phyloP scores from a whole-genome alignment of 2,888 invertebrate genomes.

The Drosophila ochracea region DNA sequence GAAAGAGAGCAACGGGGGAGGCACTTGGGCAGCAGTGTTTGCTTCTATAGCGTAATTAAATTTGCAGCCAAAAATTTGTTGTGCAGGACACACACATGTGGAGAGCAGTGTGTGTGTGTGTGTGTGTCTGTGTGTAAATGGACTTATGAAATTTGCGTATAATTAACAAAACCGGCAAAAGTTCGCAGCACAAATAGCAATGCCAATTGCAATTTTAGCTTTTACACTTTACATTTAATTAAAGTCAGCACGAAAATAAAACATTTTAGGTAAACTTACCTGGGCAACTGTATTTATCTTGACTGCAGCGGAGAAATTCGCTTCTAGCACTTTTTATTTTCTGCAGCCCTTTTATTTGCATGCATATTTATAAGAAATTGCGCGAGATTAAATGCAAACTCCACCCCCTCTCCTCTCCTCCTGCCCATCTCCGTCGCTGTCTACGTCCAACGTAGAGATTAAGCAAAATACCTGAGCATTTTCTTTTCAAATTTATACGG shows the following conservation, averaged over 20 bases:
- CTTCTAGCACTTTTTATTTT: conserved; percentile 9
- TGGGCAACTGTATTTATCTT: conserved; percentile 51
- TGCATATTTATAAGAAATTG: conserved; percentile 78
- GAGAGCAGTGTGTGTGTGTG: not conserved
- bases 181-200: conserved; percentile 39
- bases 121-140: conserved; percentile 10
- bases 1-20: not conserved
- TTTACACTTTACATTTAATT: conserved; percentile 70
- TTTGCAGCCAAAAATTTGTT: conserved; percentile 40
- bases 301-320: conserved; percentile 13
- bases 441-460: conserved; percentile 34
- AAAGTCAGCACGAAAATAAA: conserved; percentile 30
- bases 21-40: conserved; percentile 36
- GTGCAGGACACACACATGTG: conserved; percentile 43
- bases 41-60: conserved; percentile 37
- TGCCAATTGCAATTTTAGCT: conserved; percentile 50
- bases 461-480: conserved; percentile 53
- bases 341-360: conserved; percentile 57
- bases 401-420: too few species aligned
- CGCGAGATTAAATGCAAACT: conserved; percentile 60
- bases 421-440: not conserved
- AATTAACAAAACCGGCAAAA: conserved; percentile 25
- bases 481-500: conserved; percentile 67
- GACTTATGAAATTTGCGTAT: conserved; percentile 47
- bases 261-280: conserved; percentile 12